phyloP scores from a whole-genome alignment of 2,113 vertebrate species.

The Hyla sarda region DNA sequence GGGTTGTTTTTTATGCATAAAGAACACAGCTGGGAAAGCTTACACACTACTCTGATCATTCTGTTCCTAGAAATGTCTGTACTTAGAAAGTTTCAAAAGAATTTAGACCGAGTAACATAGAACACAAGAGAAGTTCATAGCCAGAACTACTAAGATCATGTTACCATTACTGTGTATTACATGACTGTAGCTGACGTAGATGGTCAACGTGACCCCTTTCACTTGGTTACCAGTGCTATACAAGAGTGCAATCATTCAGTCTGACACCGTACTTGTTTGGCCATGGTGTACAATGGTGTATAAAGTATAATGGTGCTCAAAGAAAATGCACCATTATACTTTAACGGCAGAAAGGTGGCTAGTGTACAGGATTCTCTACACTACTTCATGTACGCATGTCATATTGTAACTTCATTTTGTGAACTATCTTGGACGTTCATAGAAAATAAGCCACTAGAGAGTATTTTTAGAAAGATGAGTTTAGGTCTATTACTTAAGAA shows the following conservation, averaged over 20 bases:
- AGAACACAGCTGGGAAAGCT: conserved; percentile 44
- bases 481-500: no score
- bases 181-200: neutral
- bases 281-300: neutral
- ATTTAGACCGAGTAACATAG: neutral
- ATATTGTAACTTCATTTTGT: no score
- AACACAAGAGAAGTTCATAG: neutral
- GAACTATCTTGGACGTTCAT: no score
- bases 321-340: no score
- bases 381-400: no score
- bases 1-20: conserved; percentile 33
- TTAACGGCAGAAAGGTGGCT: no score
- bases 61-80: conserved; percentile 43
- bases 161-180: neutral
- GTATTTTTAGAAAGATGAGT: no score
- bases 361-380: no score
- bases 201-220: neutral
- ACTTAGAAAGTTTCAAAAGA: conserved; percentile 30
- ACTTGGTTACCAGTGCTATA: neutral
- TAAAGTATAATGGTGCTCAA: neutral
- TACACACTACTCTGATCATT: neutral
- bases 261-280: neutral
- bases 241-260: neutral
- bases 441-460: no score
- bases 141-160: neutral